Evolutionary conservation across 92 coral and sea anemone species (phyloP), one percentile per base, ranked within the genome.

Genomic region (Parazoanthus atlanticus): DNA sequence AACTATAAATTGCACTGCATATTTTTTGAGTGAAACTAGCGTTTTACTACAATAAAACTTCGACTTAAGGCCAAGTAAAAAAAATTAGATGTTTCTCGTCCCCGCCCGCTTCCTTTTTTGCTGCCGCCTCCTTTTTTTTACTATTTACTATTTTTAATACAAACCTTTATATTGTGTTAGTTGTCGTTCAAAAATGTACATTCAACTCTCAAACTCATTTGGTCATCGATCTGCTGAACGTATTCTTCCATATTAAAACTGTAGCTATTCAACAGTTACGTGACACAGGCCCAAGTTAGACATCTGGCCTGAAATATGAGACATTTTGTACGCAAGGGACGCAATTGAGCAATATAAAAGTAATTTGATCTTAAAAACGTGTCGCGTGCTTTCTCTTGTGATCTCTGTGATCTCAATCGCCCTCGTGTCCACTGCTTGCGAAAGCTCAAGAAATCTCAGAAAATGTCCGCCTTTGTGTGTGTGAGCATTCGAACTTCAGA

Each of bases 151-250:
- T n/a, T n/a, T n/a, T n/a, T n/a, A n/a, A n/a, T n/a, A n/a, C n/a
- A n/a, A n/a, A n/a, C n/a, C n/a, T n/a, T n/a, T n/a, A n/a, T n/a
- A n/a, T n/a, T n/a, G n/a, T n/a, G n/a, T n/a, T n/a, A n/a, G n/a
- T n/a, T n/a, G n/a, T n/a, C n/a, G n/a, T n/a, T n/a, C n/a, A 74
- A 74, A 74, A 74, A 74, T 74, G 79, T 33, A 74, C 79, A 74
- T 33, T 74, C 79, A 74, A 74, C 79, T 32, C 79, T 74, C 79
- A 74, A 74, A 74, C 46, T 74, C 79, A 74, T 74, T 74, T 74
- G 79, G 79, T 74, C 46, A 75, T 75, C 49, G 26, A 33, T 77
- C 81, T 77, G 81, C 81, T 77, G 81, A 77, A 77, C 28, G 56
- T 77, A 77, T 40, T 77, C 81, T 77, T 77, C 30, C 81, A 77